A percentile compares a stretch with the other conserved stretches of the same genome.
Evolutionary conservation across 92 coral and sea anemone genomes (phyloP).

Genomic region (Epizoanthus scotinus): DNA sequence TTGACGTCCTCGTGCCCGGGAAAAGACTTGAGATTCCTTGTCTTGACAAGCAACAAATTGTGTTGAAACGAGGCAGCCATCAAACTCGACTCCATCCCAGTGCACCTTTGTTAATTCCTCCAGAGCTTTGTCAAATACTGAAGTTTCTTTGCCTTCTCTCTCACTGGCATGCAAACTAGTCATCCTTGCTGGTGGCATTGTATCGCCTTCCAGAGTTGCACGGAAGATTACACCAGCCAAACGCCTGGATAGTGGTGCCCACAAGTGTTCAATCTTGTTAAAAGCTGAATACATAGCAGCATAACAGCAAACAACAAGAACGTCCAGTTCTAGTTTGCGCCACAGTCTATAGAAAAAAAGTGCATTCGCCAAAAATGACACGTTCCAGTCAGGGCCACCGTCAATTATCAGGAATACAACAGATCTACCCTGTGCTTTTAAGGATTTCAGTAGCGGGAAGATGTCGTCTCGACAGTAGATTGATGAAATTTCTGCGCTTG

Average conservation of each 20-base stretch:
- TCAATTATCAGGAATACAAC: conserved; percentile 16
- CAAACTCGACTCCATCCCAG: conserved; percentile 31
- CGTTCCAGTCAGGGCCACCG: conserved; percentile 59
- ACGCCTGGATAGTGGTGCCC: conserved; percentile 52
- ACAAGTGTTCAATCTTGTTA: conserved; percentile 51
- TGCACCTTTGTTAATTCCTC: conserved; percentile 17
- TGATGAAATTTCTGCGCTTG: conserved; percentile 10
- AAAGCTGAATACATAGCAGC: conserved; percentile 44
- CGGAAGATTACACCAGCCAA: conserved; percentile 52
- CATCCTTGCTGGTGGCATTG: conserved; percentile 32
- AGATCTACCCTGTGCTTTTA: neutral
- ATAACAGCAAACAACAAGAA: conserved; percentile 39
- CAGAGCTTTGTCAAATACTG: conserved; percentile 28
- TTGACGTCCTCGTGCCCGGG: neutral
- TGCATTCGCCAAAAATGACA: conserved; percentile 36
- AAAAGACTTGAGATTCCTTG: neutral
- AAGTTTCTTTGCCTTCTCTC: conserved; percentile 13
- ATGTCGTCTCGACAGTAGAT: conserved; percentile 19
- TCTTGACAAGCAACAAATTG: conserved; percentile 6
- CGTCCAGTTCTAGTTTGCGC: conserved; percentile 40
- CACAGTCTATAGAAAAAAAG: conserved; percentile 31
- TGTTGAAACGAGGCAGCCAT: conserved; percentile 13
- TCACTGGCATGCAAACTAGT: neutral
- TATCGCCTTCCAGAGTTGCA: conserved; percentile 7
- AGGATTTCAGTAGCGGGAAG: conserved; percentile 9